A percentile compares a stretch with the other conserved stretches of the same genome.
Conservation (phyloP, 2,113 vertebrate genomes). For the Trematomus loennbergii region DNA sequence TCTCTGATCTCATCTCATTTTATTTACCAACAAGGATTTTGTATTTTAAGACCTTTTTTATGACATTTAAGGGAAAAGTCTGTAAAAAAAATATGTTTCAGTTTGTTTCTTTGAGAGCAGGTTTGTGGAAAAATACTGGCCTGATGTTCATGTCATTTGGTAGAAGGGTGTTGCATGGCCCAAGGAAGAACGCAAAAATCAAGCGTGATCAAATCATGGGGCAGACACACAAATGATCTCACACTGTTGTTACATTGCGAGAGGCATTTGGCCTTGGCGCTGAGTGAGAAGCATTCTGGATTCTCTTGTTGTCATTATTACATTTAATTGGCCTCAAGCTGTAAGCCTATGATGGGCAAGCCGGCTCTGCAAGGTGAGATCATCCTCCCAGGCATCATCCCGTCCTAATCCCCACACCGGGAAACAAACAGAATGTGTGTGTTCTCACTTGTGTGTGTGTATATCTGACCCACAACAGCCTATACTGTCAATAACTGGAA, state of each 20-base stretch:
- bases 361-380: conserved; percentile 66
- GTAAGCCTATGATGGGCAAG: conserved; percentile 52
- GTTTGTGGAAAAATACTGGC: no score
- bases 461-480: neutral
- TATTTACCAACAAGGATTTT: neutral
- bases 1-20: neutral
- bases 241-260: no score
- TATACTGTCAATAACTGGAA: conserved; percentile 69
- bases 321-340: conserved; percentile 42
- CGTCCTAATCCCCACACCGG: conserved; percentile 53
- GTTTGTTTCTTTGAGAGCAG: no score
- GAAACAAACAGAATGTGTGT: conserved; percentile 62
- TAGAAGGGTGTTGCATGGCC: no score
- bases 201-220: no score
- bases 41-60: neutral
- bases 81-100: no score
- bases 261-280: no score
- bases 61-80: neutral
- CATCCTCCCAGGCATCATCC: conserved; percentile 64
- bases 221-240: no score
- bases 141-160: no score
- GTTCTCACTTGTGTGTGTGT: conserved; percentile 1
- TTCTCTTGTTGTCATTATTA: conserved; percentile 33
- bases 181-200: no score
- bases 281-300: neutral